A percentile compares a stretch with the other conserved stretches of the same genome.
phyloP scores from a whole-genome alignment of 37 sponge, comb jelly and placozoan genomes.

The Tethya wilhelma region DNA sequence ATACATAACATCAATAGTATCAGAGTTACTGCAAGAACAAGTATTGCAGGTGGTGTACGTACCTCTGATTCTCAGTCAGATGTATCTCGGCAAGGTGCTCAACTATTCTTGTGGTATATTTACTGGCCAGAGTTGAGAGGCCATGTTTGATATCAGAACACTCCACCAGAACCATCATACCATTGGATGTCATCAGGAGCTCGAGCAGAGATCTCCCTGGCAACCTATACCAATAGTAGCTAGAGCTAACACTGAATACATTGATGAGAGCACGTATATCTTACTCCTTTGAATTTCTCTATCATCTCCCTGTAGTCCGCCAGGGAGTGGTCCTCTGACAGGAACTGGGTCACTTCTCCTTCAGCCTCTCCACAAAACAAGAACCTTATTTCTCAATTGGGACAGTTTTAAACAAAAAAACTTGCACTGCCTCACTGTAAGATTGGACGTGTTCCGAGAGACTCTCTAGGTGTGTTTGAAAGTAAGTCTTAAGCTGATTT shows the following conservation, averaged over 20 bases:
- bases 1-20: slow-evolving; percentile 29
- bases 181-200: slow-evolving; percentile 54
- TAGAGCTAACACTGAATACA: no score
- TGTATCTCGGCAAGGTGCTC: slow-evolving; percentile 64
- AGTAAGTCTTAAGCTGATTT: slow-evolving; percentile 18
- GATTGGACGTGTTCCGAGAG: slow-evolving; percentile 39
- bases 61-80: slow-evolving; percentile 79
- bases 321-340: slow-evolving; percentile 71
- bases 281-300: slow-evolving; percentile 28
- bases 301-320: slow-evolving; percentile 78
- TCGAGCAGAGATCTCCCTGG: slow-evolving; percentile 59
- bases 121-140: slow-evolving; percentile 34
- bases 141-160: slow-evolving; percentile 87
- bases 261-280: no score
- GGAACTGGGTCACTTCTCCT: slow-evolving; percentile 60
- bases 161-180: slow-evolving; percentile 84
- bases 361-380: slow-evolving; percentile 83
- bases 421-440: slow-evolving; percentile 39
- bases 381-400: slow-evolving; percentile 40
- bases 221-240: no score
- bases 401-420: not conserved
- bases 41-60: not conserved
- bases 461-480: slow-evolving; percentile 48
- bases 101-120: slow-evolving; percentile 36
- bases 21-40: not conserved